phyloP scores from a whole-genome alignment of 2,888 invertebrate genomes.

The Phania funesta region DNA sequence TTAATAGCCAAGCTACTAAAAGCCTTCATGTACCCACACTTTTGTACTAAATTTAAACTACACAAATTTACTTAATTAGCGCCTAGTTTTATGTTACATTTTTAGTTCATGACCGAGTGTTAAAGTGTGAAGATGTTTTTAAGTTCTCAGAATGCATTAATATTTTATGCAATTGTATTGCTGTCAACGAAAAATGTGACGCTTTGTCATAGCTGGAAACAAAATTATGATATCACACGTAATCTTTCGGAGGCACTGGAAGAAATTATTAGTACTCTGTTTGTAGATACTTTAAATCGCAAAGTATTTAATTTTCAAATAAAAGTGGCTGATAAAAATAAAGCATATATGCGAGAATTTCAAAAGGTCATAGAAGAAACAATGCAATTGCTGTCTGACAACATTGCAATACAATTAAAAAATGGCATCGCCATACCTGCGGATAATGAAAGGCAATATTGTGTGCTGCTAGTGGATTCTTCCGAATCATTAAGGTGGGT shows the following conservation, averaged over 20 bases:
- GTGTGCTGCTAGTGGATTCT: slow-evolving; percentile 70
- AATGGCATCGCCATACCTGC: slow-evolving; percentile 51
- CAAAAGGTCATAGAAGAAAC: slow-evolving; percentile 65
- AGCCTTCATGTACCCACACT: neutral
- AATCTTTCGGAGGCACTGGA: slow-evolving; percentile 64
- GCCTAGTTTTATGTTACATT: neutral
- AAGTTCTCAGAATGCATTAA: neutral
- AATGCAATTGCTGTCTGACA: slow-evolving; percentile 17
- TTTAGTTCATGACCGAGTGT: slow-evolving; percentile 16
- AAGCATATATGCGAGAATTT: slow-evolving; percentile 57
- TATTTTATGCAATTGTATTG: slow-evolving; percentile 13
- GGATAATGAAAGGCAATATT: slow-evolving; percentile 68
- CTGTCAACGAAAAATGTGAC: neutral
- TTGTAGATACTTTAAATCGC: slow-evolving; percentile 22
- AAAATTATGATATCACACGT: slow-evolving; percentile 19
- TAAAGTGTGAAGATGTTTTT: slow-evolving; percentile 39
- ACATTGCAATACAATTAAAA: slow-evolving; percentile 65
- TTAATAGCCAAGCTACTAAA: neutral
- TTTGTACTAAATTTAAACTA: neutral
- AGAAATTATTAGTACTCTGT: slow-evolving; percentile 57
- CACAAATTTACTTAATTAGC: neutral
- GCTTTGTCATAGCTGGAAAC: neutral
- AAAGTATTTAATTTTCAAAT: slow-evolving; percentile 65
- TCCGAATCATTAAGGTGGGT: slow-evolving; percentile 56
- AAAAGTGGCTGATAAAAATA: slow-evolving; percentile 32